Conservation (phyloP, 2,113 vertebrate genomes). For the Muntiacus reevesi region DNA sequence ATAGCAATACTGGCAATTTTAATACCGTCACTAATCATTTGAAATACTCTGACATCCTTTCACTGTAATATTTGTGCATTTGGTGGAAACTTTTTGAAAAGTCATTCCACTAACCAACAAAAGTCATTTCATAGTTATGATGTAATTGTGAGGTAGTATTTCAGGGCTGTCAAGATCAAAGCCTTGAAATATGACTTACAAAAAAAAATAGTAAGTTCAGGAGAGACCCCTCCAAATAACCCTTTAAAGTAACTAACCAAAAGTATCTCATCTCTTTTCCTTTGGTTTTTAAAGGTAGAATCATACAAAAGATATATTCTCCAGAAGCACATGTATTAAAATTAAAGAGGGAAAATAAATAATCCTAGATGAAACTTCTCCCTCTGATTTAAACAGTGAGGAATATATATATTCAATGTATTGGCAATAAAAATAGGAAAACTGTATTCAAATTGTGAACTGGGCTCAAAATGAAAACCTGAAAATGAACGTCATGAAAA, state of each 20-base stretch:
- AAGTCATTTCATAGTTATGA: slow-evolving; percentile 72
- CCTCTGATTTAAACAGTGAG: slow-evolving; percentile 57
- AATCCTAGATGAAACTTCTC: slow-evolving; percentile 53
- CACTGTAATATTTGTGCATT: slow-evolving; percentile 63
- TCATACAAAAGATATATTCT: slow-evolving; percentile 58
- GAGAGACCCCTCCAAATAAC: slow-evolving; percentile 34
- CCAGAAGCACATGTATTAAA: slow-evolving; percentile 57
- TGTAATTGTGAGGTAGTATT: slow-evolving; percentile 71
- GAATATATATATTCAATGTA: background rate
- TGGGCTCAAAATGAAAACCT: slow-evolving; percentile 3
- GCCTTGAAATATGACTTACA: slow-evolving; percentile 67
- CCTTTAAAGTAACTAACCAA: slow-evolving; percentile 48
- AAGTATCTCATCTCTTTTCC: slow-evolving; percentile 43
- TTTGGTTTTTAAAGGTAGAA: slow-evolving; percentile 56
- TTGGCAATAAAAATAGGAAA: slow-evolving; percentile 37
- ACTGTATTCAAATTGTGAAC: background rate
- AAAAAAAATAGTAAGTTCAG: background rate
- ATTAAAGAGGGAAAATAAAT: slow-evolving; percentile 64
- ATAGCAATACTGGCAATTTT: slow-evolving; percentile 56
- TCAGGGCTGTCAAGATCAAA: slow-evolving; percentile 73
- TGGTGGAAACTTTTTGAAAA: slow-evolving; percentile 65
- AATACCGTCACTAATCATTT: slow-evolving; percentile 71
- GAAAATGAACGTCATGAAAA: slow-evolving; percentile 23
- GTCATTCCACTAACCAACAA: slow-evolving; percentile 51
- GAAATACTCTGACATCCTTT: slow-evolving; percentile 53